A percentile compares a stretch with the other conserved stretches of the same genome.
Evolutionary conservation across 1,140 invertebrate species (phyloP).

Genomic region (Cryptotermes secundus): DNA sequence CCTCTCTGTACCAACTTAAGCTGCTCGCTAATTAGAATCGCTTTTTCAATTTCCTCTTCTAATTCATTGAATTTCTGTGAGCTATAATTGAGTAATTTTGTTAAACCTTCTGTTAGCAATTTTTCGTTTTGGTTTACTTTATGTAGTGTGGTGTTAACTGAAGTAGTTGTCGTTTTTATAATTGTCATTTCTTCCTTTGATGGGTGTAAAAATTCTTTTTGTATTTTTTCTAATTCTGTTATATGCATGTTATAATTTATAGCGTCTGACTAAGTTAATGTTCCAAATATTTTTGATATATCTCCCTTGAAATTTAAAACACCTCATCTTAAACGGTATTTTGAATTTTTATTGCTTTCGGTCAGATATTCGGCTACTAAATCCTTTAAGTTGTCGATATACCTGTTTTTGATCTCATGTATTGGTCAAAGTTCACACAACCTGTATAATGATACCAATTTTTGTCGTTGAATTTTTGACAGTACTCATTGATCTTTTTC

Average conservation of each 20-base stretch:
- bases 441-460: neutral
- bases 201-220: neutral
- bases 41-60: slow-evolving; percentile 4
- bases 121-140: neutral
- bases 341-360: neutral
- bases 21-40: neutral
- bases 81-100: neutral
- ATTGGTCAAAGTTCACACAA: neutral
- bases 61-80: neutral
- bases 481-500: neutral
- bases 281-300: neutral
- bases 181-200: neutral
- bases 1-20: neutral
- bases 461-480: neutral
- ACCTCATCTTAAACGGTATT: neutral
- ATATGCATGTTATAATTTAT: too few species aligned
- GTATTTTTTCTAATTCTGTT: slow-evolving; percentile 18
- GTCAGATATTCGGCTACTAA: neutral
- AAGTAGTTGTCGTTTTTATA: neutral
- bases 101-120: neutral
- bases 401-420: slow-evolving; percentile 1
- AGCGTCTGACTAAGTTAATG: neutral
- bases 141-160: neutral
- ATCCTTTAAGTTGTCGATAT: slow-evolving; percentile 20
- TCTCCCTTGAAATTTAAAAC: slow-evolving; percentile 5